These are phyloP conservation scores for Pristionchus fissidentatus DNA, from an alignment of 2,888 invertebrate genomes.

Conservation along the genomic window DNA sequence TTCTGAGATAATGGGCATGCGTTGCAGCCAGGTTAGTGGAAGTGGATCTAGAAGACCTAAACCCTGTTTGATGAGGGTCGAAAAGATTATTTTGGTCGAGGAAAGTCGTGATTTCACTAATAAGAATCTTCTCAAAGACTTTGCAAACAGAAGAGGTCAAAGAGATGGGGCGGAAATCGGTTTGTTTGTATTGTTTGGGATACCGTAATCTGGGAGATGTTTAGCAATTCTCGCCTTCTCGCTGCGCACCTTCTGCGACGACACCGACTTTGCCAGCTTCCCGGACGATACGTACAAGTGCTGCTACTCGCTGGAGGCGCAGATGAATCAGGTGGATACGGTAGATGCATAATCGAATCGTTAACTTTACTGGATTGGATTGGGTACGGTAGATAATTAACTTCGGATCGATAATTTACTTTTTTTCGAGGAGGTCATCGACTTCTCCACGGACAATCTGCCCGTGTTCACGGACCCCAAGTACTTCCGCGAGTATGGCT, in stretches of 20 bases:
- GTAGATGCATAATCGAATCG: no score
- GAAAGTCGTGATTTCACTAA: no score
- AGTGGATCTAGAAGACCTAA: no score
- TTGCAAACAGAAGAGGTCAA: no score
- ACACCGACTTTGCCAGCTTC: slow-evolving; percentile 73
- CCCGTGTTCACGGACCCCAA: slow-evolving; percentile 75
- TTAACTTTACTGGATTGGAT: no score
- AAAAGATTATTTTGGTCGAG: no score
- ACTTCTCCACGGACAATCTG: slow-evolving; percentile 68
- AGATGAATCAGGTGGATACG: slow-evolving; percentile 60
- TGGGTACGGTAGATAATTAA: no score
- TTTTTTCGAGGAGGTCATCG: slow-evolving; percentile 67
- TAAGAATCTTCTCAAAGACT: no score
- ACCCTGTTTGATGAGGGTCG: no score
- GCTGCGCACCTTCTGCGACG: slow-evolving; percentile 74
- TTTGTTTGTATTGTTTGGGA: not conserved
- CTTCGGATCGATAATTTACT: not conserved
- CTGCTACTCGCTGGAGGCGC: slow-evolving; percentile 72
- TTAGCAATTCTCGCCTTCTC: slow-evolving; percentile 71
- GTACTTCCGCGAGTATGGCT: slow-evolving; percentile 75
- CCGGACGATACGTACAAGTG: slow-evolving; percentile 75
- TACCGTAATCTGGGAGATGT: not conserved
- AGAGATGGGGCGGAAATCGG: no score
- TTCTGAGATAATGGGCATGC: no score
- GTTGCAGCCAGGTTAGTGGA: no score